Evolutionary conservation across 2,113 vertebrate genomes (phyloP).

Genomic region (Plecotus auritus): DNA sequence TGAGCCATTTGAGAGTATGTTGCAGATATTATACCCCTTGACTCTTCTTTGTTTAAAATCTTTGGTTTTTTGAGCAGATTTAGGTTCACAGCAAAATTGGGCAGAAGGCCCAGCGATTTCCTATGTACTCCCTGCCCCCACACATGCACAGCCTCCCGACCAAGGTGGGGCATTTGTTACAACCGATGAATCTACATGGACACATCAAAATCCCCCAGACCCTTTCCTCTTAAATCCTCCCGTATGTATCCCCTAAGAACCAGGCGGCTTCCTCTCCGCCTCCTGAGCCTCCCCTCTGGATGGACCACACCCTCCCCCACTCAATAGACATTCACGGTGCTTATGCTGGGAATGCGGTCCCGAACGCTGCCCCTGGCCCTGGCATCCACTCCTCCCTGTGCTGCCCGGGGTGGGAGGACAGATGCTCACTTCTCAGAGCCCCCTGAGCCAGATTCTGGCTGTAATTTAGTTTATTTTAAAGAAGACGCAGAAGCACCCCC

Average conservation of each 20-base stretch:
- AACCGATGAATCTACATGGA: background rate
- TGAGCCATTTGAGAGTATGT: no score
- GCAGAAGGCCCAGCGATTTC: background rate
- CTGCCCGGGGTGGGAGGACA: fast-evolving
- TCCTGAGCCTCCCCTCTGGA: background rate
- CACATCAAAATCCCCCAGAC: background rate
- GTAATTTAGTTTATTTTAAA: background rate
- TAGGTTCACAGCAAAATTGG: background rate
- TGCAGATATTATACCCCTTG: background rate
- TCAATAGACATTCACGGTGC: background rate
- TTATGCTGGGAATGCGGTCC: background rate
- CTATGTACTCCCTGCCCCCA: background rate
- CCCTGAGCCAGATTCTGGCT: background rate
- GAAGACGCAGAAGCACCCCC: background rate
- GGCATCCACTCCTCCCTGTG: background rate
- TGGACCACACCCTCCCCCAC: no score
- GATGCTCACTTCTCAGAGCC: background rate
- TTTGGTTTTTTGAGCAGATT: background rate
- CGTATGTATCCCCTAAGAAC: background rate
- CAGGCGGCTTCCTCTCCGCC: background rate
- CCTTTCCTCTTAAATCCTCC: background rate
- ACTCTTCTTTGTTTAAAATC: background rate
- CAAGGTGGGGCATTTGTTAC: background rate
- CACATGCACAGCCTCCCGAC: background rate
- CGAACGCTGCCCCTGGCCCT: fast-evolving